A percentile compares a stretch with the other conserved stretches of the same genome.
Evolutionary conservation across 2,797 vertebrate genomes (phyloP).

Genomic region (Ispidina lecontei): DNA sequence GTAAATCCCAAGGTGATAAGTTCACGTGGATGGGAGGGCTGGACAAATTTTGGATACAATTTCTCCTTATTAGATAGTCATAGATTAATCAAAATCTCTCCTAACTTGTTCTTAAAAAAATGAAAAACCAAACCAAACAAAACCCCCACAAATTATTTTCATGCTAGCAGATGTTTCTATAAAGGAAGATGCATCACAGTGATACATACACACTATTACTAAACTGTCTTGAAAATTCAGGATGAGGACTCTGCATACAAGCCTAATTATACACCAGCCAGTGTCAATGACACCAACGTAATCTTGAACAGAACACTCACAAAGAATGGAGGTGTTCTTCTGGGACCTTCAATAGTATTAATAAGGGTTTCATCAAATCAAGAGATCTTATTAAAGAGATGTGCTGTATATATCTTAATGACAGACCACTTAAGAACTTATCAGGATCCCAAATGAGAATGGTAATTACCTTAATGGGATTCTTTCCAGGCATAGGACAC

Average conservation of each 20-base stretch:
- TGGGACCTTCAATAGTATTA: conserved; percentile 22
- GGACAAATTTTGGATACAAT: background rate
- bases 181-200: background rate
- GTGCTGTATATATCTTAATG: conserved; percentile 45
- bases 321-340: conserved; percentile 17
- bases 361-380: conserved; percentile 53
- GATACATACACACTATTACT: background rate
- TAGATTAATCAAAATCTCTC: too few relatives aligned
- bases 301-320: conserved; percentile 9
- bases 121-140: too few relatives aligned
- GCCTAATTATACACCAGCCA: background rate
- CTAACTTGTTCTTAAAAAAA: background rate
- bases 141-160: background rate
- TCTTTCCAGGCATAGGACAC: conserved; percentile 25
- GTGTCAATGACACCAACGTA: background rate
- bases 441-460: conserved; percentile 37
- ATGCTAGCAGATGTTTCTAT: background rate
- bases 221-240: background rate
- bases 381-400: conserved; percentile 35
- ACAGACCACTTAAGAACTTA: conserved; percentile 40
- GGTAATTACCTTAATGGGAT: conserved; percentile 45
- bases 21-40: background rate
- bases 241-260: background rate
- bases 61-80: too few relatives aligned
- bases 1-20: background rate